Percentiles rank a stretch among this genome's conserved stretches.
Conservation (phyloP, 2,113 vertebrate genomes). For the Python bivittatus region DNA sequence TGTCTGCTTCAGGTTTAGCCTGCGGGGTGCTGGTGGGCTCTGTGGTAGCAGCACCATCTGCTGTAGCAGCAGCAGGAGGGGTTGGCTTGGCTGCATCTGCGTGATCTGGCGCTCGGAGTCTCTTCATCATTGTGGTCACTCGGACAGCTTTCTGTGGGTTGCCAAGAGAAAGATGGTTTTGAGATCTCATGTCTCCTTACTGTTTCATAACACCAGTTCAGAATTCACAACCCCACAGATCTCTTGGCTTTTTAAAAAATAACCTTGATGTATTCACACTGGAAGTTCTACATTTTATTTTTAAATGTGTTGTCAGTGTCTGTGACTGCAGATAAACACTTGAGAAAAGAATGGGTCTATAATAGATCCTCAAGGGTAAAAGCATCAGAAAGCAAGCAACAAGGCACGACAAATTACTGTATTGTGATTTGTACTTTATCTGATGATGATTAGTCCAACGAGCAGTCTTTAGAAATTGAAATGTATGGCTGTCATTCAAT, state of each 20-base stretch:
- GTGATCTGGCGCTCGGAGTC: slow-evolving; percentile 87
- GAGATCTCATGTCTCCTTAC: background rate
- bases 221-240: background rate
- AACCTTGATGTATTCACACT: background rate
- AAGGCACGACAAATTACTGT: background rate
- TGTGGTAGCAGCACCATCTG: slow-evolving; percentile 39
- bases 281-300: slow-evolving; percentile 22
- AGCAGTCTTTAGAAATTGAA: background rate
- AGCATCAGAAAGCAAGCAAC: background rate
- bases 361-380: slow-evolving; percentile 5
- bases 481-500: background rate
- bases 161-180: background rate
- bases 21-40: slow-evolving; percentile 36
- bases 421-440: background rate
- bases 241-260: background rate
- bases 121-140: slow-evolving; percentile 97
- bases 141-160: slow-evolving; percentile 91
- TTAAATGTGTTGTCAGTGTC: slow-evolving; percentile 1
- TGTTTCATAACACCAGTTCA: background rate
- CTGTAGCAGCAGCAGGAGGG: slow-evolving; percentile 43
- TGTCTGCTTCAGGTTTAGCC: slow-evolving; percentile 51
- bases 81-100: slow-evolving; percentile 60
- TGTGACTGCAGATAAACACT: slow-evolving; percentile 16
- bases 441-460: background rate
- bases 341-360: background rate